Evolutionary conservation across 2,113 vertebrate species (phyloP).

Genomic region (Saguinus imperator): DNA sequence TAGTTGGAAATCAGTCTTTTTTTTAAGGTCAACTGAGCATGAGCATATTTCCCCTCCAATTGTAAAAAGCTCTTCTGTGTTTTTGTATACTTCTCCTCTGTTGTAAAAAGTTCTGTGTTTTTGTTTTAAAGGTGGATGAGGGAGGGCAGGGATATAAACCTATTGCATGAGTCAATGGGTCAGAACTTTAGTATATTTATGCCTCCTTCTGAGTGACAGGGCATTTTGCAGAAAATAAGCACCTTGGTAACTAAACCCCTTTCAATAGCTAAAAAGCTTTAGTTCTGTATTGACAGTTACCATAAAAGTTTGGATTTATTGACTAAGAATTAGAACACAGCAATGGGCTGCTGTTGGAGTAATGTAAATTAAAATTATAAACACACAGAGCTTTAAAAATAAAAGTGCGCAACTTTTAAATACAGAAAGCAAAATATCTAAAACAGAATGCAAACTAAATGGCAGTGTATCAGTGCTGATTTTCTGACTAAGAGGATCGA

Average conservation of each 20-base stretch:
- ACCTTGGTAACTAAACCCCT: slow-evolving; percentile 81
- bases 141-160: slow-evolving; percentile 76
- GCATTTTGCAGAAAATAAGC: slow-evolving; percentile 78
- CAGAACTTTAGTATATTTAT: slow-evolving; percentile 80
- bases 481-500: neutral
- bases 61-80: no score
- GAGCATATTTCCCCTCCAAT: slow-evolving; percentile 70
- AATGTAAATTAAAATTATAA: slow-evolving; percentile 87
- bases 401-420: neutral
- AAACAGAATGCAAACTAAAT: slow-evolving; percentile 9
- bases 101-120: slow-evolving; percentile 85
- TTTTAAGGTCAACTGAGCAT: slow-evolving; percentile 58
- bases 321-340: slow-evolving; percentile 82
- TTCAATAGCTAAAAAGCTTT: slow-evolving; percentile 77
- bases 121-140: slow-evolving; percentile 74
- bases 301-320: slow-evolving; percentile 87
- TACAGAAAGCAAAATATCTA: slow-evolving; percentile 29
- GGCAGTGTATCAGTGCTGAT: neutral
- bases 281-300: slow-evolving; percentile 82
- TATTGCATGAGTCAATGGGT: slow-evolving; percentile 81
- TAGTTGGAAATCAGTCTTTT: slow-evolving; percentile 73
- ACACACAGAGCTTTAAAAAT: slow-evolving; percentile 81
- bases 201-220: slow-evolving; percentile 77
- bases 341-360: slow-evolving; percentile 83
- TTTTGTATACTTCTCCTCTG: neutral